Percentiles rank a stretch among this genome's conserved stretches.
phyloP scores from a whole-genome alignment of 2,888 invertebrate species.

The Drosophila monieri region DNA sequence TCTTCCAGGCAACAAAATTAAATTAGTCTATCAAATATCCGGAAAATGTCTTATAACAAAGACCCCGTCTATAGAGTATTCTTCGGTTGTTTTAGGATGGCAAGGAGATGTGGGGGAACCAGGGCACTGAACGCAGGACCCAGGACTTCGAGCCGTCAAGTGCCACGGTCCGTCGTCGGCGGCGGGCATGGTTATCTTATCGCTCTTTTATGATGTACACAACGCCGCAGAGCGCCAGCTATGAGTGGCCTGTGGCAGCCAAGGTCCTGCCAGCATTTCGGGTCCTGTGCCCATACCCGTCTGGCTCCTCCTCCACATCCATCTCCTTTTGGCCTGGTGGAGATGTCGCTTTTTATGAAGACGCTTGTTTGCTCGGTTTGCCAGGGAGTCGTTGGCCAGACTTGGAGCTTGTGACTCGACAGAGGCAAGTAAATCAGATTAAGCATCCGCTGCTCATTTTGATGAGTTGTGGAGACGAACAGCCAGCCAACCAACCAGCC shows the following conservation, averaged over 20 bases:
- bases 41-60: not conserved
- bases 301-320: not conserved
- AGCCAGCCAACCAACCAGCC: constrained; percentile 11
- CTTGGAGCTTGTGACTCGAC: constrained; percentile 35
- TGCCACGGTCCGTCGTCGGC: constrained; percentile 50
- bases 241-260: constrained; percentile 52
- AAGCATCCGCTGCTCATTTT: constrained; percentile 80
- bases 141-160: constrained; percentile 52
- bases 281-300: not conserved
- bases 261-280: constrained; percentile 13
- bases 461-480: constrained; percentile 62
- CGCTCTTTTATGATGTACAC: constrained; percentile 77
- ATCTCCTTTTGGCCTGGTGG: constrained; percentile 19
- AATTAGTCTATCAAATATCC: too few species aligned
- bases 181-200: constrained; percentile 67
- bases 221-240: constrained; percentile 61
- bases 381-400: constrained; percentile 46
- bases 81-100: not conserved
- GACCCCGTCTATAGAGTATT: constrained; percentile 12
- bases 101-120: not conserved
- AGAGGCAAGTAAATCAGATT: constrained; percentile 77
- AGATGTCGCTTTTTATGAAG: constrained; percentile 75
- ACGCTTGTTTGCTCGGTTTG: constrained; percentile 74
- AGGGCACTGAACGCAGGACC: not conserved
- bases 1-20: too few species aligned